Evolutionary conservation across 2,113 vertebrate species (phyloP).

Genomic region (Dasyornis broadbenti): DNA sequence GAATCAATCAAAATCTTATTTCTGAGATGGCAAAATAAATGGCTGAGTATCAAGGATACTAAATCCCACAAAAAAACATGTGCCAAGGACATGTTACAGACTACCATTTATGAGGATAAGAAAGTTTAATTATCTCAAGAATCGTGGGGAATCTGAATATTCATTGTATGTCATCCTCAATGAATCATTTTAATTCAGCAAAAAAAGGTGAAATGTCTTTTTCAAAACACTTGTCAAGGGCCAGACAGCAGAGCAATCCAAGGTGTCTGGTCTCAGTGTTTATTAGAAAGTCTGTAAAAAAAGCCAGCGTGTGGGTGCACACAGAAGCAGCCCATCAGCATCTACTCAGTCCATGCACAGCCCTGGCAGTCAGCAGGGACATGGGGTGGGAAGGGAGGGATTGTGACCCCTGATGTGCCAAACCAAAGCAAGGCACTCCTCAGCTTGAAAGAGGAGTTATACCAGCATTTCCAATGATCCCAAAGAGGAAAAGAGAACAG

Average conservation of each 20-base stretch:
- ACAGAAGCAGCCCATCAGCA: not conserved
- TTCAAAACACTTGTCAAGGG: not conserved
- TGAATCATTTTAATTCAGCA: not conserved
- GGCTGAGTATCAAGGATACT: not conserved
- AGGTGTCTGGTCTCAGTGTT: not conserved
- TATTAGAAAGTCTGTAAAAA: not conserved
- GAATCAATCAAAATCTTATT: not conserved
- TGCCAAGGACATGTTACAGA: not conserved
- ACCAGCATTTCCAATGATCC: not conserved
- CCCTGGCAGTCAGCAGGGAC: not conserved
- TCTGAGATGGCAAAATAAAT: not conserved
- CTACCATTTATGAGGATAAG: not conserved
- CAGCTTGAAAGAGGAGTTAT: not conserved
- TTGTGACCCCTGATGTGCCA: not conserved
- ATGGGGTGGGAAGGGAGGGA: too few relatives aligned
- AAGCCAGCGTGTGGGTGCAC: accelerated
- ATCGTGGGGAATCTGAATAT: not conserved
- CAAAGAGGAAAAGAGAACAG: not conserved
- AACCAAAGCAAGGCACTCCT: not conserved
- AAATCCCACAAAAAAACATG: not conserved
- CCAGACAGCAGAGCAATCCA: not conserved
- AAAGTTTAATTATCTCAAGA: not conserved
- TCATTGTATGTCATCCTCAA: not conserved
- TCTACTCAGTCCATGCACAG: accelerated
- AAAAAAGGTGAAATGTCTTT: not conserved